Evolutionary conservation across 1,140 invertebrate species (phyloP), one percentile per base, ranked within the genome.

Genomic region (Callitettix versicolor): DNA sequence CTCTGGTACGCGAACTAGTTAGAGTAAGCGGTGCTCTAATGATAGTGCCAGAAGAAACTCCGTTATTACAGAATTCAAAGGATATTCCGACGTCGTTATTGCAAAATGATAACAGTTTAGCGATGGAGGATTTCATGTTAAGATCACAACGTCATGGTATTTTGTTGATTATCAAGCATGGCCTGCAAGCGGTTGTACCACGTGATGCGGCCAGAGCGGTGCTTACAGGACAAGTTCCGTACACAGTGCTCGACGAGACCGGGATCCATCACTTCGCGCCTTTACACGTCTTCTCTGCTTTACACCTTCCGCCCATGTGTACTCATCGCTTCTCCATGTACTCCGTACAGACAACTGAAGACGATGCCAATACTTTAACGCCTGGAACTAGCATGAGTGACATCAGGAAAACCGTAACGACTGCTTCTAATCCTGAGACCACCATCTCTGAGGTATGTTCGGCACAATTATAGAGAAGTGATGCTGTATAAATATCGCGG

Each of bases 261-360:
- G 86, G 86, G 18, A 78, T 88, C 21, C 79, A 78, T 53, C 80
- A 83, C 67, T 87, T 88, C 64, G 84, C 87, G 64, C 84, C 85
- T 0, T 65, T 86, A 42, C 80, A 86, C 59, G 83, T 84, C 7
- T 82, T 85, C 60, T 79, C 79, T 9, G 81, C 82, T 0, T 65
- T 87, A 43, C 79, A 79, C 53, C 65, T 85, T 6, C 80, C 79
- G 58, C 76, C 79, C 59, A 78, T 78, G 3, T 74, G 74, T 3
- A 74, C 78, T 2, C 76, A 81, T 67, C 69, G 80, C 3, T 60
- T 60, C 40, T 60, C 58, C n/a, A 49, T 56, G 26, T 60, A 60
- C 50, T 52, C 56, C 11, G 53, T 52, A 26, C 38, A 53, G 22
- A 49, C 53, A 7, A n/a, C n/a, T n/a, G 43, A 54, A 15, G 48